These are phyloP conservation scores for Protonibea diacanthus DNA, from an alignment of 2,797 vertebrate genomes.

Conservation along the genomic window DNA sequence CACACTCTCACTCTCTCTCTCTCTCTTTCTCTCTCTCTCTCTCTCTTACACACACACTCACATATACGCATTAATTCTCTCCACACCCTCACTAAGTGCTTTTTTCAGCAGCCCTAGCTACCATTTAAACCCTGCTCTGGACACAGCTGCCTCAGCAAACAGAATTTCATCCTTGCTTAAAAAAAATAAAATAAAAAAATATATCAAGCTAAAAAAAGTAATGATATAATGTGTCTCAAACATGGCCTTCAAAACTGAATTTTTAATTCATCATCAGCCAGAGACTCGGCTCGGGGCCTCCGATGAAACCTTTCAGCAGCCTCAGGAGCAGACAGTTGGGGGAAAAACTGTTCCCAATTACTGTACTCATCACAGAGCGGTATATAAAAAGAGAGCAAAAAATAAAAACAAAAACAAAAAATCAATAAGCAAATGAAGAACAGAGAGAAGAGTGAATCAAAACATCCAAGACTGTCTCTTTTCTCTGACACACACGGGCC, in stretches of 20 bases:
- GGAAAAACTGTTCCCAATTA: constrained; percentile 46
- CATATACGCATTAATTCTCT: constrained; percentile 33
- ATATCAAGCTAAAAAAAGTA: constrained; percentile 55
- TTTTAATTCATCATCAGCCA: constrained; percentile 64
- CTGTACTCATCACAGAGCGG: constrained; percentile 57
- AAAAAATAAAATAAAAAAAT: constrained; percentile 30
- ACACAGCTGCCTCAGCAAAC: constrained; percentile 66
- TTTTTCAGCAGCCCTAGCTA: constrained; percentile 66
- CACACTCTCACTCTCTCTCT: constrained; percentile 7
- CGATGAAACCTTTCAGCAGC: constrained; percentile 63
- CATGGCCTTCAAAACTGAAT: constrained; percentile 71
- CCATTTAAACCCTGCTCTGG: constrained; percentile 62
- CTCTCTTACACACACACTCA: constrained; percentile 4
- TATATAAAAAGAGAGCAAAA: constrained; percentile 36
- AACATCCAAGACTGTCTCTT: constrained; percentile 64
- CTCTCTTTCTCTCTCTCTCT: constrained; percentile 20
- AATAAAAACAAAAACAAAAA: neutral
- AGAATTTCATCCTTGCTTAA: constrained; percentile 63
- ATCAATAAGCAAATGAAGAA: constrained; percentile 45
- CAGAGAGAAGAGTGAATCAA: constrained; percentile 34
- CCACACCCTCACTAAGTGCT: constrained; percentile 64
- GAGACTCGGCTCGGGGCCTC: constrained; percentile 50
- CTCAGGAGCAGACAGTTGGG: constrained; percentile 45
- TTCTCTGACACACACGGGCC: constrained; percentile 41
- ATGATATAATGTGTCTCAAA: constrained; percentile 69